phyloP scores from a whole-genome alignment of 2,113 vertebrate species.

The Tenebrosternarchus preto region DNA sequence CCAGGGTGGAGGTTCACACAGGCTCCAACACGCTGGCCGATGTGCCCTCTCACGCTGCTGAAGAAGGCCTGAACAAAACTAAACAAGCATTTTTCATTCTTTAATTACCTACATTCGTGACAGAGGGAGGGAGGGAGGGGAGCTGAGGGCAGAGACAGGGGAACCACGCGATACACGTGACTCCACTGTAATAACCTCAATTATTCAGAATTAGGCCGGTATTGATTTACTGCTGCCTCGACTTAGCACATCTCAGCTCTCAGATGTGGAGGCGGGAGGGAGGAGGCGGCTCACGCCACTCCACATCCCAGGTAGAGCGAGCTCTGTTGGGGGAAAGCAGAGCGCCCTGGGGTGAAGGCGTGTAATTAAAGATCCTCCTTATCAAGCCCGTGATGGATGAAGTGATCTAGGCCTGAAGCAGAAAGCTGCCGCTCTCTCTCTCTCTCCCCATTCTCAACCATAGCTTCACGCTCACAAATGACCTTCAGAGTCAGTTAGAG shows the following conservation, averaged over 20 bases:
- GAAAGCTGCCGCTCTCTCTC: conserved; percentile 19
- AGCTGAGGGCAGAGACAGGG: conserved; percentile 55
- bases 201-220: conserved; percentile 79
- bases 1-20: too few relatives aligned
- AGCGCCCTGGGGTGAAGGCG: conserved; percentile 31
- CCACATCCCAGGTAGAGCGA: conserved; percentile 52
- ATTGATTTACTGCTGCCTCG: conserved; percentile 80
- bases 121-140: conserved; percentile 48
- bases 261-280: conserved; percentile 42
- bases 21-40: background rate
- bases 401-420: conserved; percentile 61
- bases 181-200: conserved; percentile 76
- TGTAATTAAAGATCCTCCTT: conserved; percentile 74
- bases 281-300: conserved; percentile 45
- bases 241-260: conserved; percentile 68
- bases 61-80: conserved; percentile 18
- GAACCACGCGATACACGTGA: conserved; percentile 64
- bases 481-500: conserved; percentile 39
- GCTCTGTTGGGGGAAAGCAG: conserved; percentile 46
- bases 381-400: conserved; percentile 72
- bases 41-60: background rate
- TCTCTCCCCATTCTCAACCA: conserved; percentile 7
- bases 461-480: conserved; percentile 28
- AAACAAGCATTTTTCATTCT: conserved; percentile 54
- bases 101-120: conserved; percentile 49